A percentile compares a stretch with the other conserved stretches of the same genome.
These are phyloP conservation scores for Acipenser transmontanus DNA, from an alignment of 2,797 vertebrate species.

Conservation along the genomic window DNA sequence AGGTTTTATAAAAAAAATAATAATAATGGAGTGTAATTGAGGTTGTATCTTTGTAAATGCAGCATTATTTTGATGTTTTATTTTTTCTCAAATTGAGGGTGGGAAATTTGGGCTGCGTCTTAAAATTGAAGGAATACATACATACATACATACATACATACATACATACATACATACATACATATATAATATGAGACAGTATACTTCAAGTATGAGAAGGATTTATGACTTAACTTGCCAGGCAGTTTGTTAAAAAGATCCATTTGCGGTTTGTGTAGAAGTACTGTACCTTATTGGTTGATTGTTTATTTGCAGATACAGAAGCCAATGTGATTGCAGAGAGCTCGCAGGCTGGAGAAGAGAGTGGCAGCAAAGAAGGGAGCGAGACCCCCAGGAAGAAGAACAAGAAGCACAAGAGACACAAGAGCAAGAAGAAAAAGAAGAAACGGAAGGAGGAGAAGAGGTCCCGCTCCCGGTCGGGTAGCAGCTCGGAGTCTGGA, in stretches of 20 bases:
- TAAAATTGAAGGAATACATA: no score
- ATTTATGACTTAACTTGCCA: not conserved
- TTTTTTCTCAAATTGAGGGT: no score
- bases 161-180: slow-evolving; percentile 7
- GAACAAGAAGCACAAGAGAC: slow-evolving; percentile 63
- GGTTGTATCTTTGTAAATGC: no score
- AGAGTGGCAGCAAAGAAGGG: slow-evolving; percentile 35
- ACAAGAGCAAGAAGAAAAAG: slow-evolving; percentile 63
- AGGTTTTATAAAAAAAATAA: no score
- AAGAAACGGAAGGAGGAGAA: slow-evolving; percentile 55
- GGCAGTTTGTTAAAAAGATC: not conserved
- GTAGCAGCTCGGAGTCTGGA: slow-evolving; percentile 56
- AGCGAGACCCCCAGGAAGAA: slow-evolving; percentile 39
- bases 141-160: not conserved
- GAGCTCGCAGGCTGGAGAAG: slow-evolving; percentile 20
- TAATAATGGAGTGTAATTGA: no score
- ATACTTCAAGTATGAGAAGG: not conserved
- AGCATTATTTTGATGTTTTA: no score
- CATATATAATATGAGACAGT: slow-evolving; percentile 9
- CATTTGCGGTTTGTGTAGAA: not conserved
- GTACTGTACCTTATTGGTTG: not conserved
- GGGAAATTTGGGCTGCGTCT: no score
- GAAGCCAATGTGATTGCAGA: slow-evolving; percentile 53
- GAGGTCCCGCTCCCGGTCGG: slow-evolving; percentile 14
- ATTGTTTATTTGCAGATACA: slow-evolving; percentile 22